Evolutionary conservation across 2,888 invertebrate species (phyloP).

Genomic region (Stegana nigrithorax): DNA sequence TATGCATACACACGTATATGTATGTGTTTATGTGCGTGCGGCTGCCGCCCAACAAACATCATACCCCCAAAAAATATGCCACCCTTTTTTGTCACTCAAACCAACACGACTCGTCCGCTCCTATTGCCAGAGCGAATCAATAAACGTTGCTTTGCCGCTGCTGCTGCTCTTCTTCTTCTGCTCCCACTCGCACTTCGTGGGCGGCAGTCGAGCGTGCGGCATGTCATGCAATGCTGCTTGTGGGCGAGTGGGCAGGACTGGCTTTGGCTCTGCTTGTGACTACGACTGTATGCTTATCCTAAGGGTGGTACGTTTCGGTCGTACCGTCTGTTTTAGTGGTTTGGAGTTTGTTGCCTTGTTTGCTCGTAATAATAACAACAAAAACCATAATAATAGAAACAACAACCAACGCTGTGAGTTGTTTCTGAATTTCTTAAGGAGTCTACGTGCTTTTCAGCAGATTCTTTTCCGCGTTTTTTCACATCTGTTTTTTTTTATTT

Average conservation of each 20-base stretch:
- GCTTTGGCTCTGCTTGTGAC: too few relatives aligned
- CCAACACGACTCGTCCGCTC: background rate
- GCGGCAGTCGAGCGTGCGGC: background rate
- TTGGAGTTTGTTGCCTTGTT: slow-evolving; percentile 3
- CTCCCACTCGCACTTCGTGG: background rate
- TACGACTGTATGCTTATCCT: too few relatives aligned
- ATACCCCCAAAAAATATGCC: background rate
- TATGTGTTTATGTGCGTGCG: background rate
- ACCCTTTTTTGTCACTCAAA: background rate
- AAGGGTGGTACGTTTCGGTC: slow-evolving; percentile 5
- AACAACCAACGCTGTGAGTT: slow-evolving; percentile 37
- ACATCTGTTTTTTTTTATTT: background rate
- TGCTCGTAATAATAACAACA: background rate
- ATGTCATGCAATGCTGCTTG: background rate
- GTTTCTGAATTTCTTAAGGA: slow-evolving; percentile 30
- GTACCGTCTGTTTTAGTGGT: background rate
- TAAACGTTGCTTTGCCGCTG: slow-evolving; percentile 27
- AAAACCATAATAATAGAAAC: background rate
- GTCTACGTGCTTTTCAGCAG: background rate
- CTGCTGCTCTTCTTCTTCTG: too few relatives aligned
- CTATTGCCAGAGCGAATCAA: slow-evolving; percentile 31
- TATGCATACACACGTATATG: background rate
- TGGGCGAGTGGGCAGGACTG: background rate
- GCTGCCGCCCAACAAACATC: background rate
- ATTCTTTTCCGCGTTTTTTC: background rate